phyloP scores from a whole-genome alignment of 2,888 invertebrate species.

The Drosophila hamatofila region DNA sequence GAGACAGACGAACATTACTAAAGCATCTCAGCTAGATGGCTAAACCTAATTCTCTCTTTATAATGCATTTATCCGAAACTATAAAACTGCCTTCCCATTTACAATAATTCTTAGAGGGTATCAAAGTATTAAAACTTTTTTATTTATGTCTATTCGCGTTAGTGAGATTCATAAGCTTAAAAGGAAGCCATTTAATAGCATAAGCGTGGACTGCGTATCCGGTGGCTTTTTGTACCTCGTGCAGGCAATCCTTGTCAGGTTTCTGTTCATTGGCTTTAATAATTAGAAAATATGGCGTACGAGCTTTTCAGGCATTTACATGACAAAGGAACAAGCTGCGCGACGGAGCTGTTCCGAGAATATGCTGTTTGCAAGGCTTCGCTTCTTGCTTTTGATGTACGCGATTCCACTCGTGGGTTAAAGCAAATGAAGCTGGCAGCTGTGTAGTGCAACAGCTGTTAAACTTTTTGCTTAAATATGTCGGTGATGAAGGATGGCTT shows the following conservation, averaged over 20 bases:
- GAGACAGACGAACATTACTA: background rate
- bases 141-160: background rate
- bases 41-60: background rate
- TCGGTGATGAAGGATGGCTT: background rate
- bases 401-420: slow-evolving; percentile 28
- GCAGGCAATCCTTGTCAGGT: slow-evolving; percentile 39
- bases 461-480: background rate
- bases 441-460: slow-evolving; percentile 18
- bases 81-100: background rate
- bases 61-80: background rate
- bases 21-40: background rate
- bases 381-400: slow-evolving; percentile 1
- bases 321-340: slow-evolving; percentile 35
- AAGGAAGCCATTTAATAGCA: slow-evolving; percentile 6
- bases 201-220: background rate
- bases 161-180: slow-evolving; percentile 4
- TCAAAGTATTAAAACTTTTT: background rate
- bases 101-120: background rate
- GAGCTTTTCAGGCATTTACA: slow-evolving; percentile 55
- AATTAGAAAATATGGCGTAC: slow-evolving; percentile 63
- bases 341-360: background rate
- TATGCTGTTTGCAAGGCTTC: background rate
- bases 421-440: slow-evolving; percentile 5
- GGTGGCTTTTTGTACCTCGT: slow-evolving; percentile 7
- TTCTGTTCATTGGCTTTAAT: slow-evolving; percentile 48